Evolutionary conservation across 2,797 vertebrate species (phyloP), one percentile per base, ranked within the genome.

Genomic region (Meriones psammophilus): DNA sequence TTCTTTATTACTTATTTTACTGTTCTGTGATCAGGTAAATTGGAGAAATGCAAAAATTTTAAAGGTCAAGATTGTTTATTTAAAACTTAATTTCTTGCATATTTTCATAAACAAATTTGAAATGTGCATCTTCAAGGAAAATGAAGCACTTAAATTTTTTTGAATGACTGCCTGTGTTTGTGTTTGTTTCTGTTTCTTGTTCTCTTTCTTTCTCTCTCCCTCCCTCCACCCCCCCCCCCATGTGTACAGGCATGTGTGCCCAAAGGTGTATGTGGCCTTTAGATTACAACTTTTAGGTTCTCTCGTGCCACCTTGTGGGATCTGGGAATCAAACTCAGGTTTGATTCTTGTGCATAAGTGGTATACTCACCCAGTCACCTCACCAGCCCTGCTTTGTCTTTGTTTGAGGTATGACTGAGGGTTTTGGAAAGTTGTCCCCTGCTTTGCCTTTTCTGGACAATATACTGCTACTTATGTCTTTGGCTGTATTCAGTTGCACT

Each of bases 61-160:
- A 66, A 50, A 50, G 30, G 46, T 68, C 28, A 66, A 77, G 86
- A n/a, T 88, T 89, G 69, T 50, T 89, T 91, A 78, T 50, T 94
- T 92, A 30, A 94, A 79, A 71, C 36, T 8, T 60, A 78, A 58
- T 42, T 94, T 93, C 93, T 83, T 83, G 18, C 13, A 58, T 39
- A 26, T 95, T 86, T 92, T 79, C 84, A 94, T 60, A 92, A 87
- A 39, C 20, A 66, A 17, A 56, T 68, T 58, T 58, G 20, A 89
- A 83, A 69, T 30, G 2, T 60, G 28, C 73, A 10, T 73, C 9
- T 92, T n/a, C 8, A 24, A 76, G 8, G 77, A 81, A 78, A 15
- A 74, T 39, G 54, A 39, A 46, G 10, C 54, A 5, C 54, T 94
- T 0, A 80, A 69, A 42, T 6, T 80, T 96, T 84, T 26, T 17